These are phyloP conservation scores for Megalopta genalis DNA, from an alignment of 1,140 invertebrate species.

Conservation along the genomic window DNA sequence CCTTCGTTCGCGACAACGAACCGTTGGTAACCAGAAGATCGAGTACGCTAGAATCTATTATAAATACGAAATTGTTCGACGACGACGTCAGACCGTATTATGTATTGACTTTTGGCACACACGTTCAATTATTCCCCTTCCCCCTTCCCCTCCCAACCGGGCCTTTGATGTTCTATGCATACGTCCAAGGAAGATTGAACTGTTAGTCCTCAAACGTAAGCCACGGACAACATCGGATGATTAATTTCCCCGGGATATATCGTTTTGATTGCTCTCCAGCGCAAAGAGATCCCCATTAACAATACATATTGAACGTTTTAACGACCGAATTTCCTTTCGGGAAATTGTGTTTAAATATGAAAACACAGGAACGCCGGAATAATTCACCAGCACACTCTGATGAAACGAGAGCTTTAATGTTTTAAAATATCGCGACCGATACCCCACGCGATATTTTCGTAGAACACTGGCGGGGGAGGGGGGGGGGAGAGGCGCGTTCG, in stretches of 20 bases:
- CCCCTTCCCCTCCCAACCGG: no score
- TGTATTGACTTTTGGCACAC: background rate
- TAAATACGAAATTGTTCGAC: slow-evolving; percentile 8
- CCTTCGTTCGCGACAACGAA: no score
- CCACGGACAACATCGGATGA: background rate
- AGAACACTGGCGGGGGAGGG: no score
- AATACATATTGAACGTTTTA: no score
- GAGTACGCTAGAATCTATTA: background rate
- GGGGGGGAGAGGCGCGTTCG: no score
- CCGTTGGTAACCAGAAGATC: background rate
- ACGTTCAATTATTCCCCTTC: background rate
- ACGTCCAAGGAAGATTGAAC: background rate
- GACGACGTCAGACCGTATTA: background rate
- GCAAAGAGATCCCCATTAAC: background rate
- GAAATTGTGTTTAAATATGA: no score
- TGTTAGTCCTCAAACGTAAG: background rate
- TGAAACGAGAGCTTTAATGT: no score
- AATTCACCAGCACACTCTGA: no score
- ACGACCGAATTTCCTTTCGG: no score
- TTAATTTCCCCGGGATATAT: background rate
- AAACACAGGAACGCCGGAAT: no score
- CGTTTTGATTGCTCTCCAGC: background rate
- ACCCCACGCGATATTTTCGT: no score
- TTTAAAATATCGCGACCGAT: no score
- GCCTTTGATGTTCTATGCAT: background rate